Base-by-base conservation (phyloP, 2,113 vertebrate genomes). In the Tinamus guttatus region DNA sequence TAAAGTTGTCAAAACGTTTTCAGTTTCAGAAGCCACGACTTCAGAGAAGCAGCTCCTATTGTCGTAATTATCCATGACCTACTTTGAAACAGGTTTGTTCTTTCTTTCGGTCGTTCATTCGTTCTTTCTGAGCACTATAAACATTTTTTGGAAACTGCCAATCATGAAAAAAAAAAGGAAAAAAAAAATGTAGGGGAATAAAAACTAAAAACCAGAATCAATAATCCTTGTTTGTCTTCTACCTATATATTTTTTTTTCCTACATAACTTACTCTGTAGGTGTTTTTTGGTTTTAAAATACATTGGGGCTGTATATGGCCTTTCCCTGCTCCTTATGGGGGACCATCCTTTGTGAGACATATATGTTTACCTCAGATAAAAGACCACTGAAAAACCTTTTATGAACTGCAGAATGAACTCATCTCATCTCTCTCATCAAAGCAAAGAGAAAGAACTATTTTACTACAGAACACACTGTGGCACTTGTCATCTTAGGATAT, bases 1-100 rank as follows among this genome's bases (percentile, higher is more conserved):
- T 77, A 70, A 94, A 47, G 85, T 43, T 95, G 94, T 96, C 93
- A 96, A 89, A 94, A 95, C 73, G 24, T 88, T 95, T 85, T 89
- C 79, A 62, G n/a, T 84, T 96, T 94, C 64, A 94, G 78, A 87
- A 91, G 43, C 30, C 5, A 51, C n/a, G 30, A 93, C 84, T 96
- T 96, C 94, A 94, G 94, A 95, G 77, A 87, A 94, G 49, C 28
- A 81, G 27, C 20, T 47, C n/a, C 83, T 88, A 60, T 80, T 94
- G 93, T 64, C 88, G 54, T 69, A 41, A 78, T 52, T 41, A 96
- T 95, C 38, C 7, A 30, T 92, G 87, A 83, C 67, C 79, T 94
- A 89, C 17, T 94, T 95, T 85, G 41, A 87, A 80, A 74, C 2
- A 94, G 32, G 27, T 58, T 79, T 70, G 64, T 32, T 21, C 21